A percentile compares a stretch with the other conserved stretches of the same genome.
These are phyloP conservation scores for Drosophila aff. DNA, from an alignment of 1,140 invertebrate genomes.

Conservation along the genomic window DNA sequence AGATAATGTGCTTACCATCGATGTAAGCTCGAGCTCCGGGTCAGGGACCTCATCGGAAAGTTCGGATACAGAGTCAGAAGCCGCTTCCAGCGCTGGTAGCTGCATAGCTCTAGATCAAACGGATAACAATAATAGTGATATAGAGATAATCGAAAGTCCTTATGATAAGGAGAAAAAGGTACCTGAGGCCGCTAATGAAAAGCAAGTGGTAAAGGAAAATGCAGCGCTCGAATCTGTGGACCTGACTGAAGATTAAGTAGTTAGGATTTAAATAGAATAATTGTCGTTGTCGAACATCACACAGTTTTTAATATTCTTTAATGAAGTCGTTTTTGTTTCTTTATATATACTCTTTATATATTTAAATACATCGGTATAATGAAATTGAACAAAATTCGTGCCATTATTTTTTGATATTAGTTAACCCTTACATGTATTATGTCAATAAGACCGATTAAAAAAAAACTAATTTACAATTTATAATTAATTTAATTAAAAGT, in stretches of 20 bases:
- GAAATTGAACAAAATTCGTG: not conserved
- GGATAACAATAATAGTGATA: slow-evolving; percentile 53
- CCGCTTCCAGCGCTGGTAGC: slow-evolving; percentile 4
- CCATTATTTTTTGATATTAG: not conserved
- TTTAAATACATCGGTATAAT: too few species aligned
- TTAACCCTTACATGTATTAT: not conserved
- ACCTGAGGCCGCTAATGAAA: not conserved
- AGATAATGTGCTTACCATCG: slow-evolving; percentile 47
- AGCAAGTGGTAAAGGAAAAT: slow-evolving; percentile 5
- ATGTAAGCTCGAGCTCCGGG: slow-evolving; percentile 49
- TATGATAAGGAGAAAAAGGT: not conserved
- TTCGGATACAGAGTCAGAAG: slow-evolving; percentile 3
- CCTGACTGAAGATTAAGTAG: slow-evolving; percentile 59
- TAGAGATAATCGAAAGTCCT: slow-evolving; percentile 55
- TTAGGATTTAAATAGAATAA: not conserved
- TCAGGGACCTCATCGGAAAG: slow-evolving; percentile 21
- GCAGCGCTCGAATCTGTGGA: slow-evolving; percentile 41
- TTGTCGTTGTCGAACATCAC: not conserved
- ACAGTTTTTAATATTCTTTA: too few species aligned
- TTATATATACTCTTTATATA: too few species aligned
- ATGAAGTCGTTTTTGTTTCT: too few species aligned
- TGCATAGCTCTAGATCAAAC: slow-evolving; percentile 42
- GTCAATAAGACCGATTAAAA: not conserved
- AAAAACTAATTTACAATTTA: not conserved
- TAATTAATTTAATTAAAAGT: not conserved